phyloP scores from a whole-genome alignment of 2,888 invertebrate genomes.

The Bhutanitis thaidina region DNA sequence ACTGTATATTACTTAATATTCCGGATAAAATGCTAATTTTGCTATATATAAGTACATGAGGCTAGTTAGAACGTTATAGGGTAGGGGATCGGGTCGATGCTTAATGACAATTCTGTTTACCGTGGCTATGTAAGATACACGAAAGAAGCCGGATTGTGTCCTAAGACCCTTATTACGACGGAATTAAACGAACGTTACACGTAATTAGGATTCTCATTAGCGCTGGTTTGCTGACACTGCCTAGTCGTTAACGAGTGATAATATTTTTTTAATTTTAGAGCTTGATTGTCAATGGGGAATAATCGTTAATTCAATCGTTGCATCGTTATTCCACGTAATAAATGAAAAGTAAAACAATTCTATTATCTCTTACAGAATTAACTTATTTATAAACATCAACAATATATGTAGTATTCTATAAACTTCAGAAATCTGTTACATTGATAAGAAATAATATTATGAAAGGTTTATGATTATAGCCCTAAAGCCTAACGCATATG shows the following conservation, averaged over 20 bases:
- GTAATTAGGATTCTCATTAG: constrained; percentile 8
- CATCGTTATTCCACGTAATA: not conserved
- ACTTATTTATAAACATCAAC: too few species aligned
- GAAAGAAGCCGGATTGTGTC: constrained; percentile 7
- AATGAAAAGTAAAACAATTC: too few species aligned
- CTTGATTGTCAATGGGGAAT: too few species aligned
- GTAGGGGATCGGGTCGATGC: constrained; percentile 33
- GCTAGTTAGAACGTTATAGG: constrained; percentile 29
- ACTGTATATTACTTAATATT: constrained; percentile 52
- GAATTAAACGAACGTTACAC: constrained; percentile 3
- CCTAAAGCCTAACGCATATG: not conserved
- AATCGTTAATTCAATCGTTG: too few species aligned
- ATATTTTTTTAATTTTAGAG: not conserved
- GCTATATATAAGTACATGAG: constrained; percentile 28
- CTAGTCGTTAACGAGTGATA: not conserved
- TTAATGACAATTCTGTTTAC: constrained; percentile 33
- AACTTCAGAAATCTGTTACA: not conserved
- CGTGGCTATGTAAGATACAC: constrained; percentile 13
- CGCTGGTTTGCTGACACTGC: not conserved
- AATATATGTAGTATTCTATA: too few species aligned
- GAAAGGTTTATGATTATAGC: not conserved
- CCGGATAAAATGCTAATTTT: constrained; percentile 28
- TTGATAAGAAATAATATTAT: not conserved
- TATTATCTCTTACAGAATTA: too few species aligned
- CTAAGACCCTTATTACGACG: constrained; percentile 8